Percentiles rank a stretch among this genome's conserved stretches.
Conservation (phyloP, 1,140 invertebrate genomes). For the Macrocentrus cingulum region DNA sequence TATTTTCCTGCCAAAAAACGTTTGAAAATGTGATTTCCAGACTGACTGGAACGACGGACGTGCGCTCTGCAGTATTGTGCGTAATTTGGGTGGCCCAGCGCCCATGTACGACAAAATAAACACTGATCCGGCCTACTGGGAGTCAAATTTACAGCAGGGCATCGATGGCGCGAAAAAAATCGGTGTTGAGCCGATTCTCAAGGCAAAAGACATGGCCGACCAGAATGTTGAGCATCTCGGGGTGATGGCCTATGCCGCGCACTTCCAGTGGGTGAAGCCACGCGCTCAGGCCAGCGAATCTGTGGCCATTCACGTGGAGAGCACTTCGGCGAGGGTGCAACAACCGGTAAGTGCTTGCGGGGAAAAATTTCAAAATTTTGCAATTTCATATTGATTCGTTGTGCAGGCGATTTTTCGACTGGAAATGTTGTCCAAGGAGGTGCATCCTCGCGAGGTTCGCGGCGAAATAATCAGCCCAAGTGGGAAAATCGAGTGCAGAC, state of each 20-base stretch:
- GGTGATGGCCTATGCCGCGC: constrained; percentile 92
- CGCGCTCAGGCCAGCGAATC: constrained; percentile 78
- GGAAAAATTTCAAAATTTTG: not conserved
- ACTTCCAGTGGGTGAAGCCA: constrained; percentile 85
- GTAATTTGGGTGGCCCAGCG: constrained; percentile 82
- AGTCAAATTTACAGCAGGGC: constrained; percentile 78
- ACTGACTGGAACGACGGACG: constrained; percentile 95
- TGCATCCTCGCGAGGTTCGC: constrained; percentile 76
- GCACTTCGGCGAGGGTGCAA: constrained; percentile 79
- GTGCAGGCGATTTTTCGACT: constrained; percentile 79
- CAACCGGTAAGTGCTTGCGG: constrained; percentile 76
- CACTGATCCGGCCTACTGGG: constrained; percentile 74
- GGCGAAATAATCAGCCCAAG: constrained; percentile 83
- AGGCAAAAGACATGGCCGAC: constrained; percentile 92
- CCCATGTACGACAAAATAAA: constrained; percentile 76
- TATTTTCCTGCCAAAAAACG: not conserved
- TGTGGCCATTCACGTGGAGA: constrained; percentile 73
- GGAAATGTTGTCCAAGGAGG: constrained; percentile 75
- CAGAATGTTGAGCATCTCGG: constrained; percentile 93
- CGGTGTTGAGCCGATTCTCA: constrained; percentile 86
- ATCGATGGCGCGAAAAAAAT: constrained; percentile 65
- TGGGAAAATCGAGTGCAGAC: constrained; percentile 64
- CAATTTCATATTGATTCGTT: not conserved
- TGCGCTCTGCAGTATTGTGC: constrained; percentile 81
- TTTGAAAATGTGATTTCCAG: constrained; percentile 59